Base-by-base conservation (phyloP, 2,797 vertebrate species). In the Molossus alvarezi region DNA sequence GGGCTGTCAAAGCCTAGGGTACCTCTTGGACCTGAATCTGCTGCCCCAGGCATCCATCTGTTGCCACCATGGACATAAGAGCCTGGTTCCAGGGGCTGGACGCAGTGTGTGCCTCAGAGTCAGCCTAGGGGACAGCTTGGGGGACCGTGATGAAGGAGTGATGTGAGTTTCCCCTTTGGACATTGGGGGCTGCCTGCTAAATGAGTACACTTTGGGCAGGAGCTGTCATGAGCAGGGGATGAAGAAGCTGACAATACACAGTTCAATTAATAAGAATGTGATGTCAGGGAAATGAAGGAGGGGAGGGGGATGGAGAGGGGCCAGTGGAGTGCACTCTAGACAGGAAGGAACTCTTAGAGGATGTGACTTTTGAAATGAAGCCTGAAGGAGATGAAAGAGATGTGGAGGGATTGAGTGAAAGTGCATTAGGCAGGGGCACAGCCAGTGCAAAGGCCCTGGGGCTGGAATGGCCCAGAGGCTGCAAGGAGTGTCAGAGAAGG, bases 401-500 rank as follows among this genome's bases (percentile, higher is more conserved):
- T 57, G 2, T n/a, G 1, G 25, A 53, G 48, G 65, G 9, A 17
- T 27, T n/a, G 58, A 5, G 3, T 3, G 25, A 17, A 65, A 60
- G 45, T 51, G 29, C 1, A 3, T 14, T 4, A 0, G 53, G 27
- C 37, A 27, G 21, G 72, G 33, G 3, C 55, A 8, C 29, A 33
- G 88, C 33, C 60, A 5, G 85, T 92, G 62, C 62, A 72, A 90
- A 89, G 92, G 69, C 85, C 89, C 94, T 55, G 83, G 14, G 91
- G 83, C 58, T 6, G 3, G 17, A 15, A 14, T 23, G 60, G 60
- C 65, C 33, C 2, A 2, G 51, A 69, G 65, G 18, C 25, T 13
- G 21, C 27, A 10, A 11, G 57, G 64, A 29, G 14, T 25, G 25
- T 11, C 65, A 12, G 37, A 29, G 62, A 41, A 62, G 81, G 60